Evolutionary conservation across 1,140 invertebrate genomes (phyloP).

Genomic region (Drosophila littoralis): DNA sequence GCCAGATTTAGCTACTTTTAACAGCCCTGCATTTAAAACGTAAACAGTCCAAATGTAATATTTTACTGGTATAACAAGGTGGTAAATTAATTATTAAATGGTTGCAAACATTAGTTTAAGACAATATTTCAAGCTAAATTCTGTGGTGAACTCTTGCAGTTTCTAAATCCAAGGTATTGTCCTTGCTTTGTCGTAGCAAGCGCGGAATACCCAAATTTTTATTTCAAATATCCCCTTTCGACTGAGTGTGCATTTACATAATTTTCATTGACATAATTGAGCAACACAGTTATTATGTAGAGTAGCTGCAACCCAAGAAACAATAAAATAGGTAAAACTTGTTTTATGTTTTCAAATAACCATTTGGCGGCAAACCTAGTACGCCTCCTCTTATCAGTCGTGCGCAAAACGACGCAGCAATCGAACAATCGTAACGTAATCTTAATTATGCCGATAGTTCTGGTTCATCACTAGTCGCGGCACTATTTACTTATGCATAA

Average conservation of each 20-base stretch:
- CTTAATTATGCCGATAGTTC: slow-evolving; percentile 12
- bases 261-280: too few relatives aligned
- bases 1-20: not conserved
- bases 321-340: not conserved
- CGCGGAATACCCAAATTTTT: too few relatives aligned
- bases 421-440: slow-evolving; percentile 16
- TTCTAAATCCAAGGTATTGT: not conserved
- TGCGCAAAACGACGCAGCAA: not conserved
- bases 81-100: too few relatives aligned
- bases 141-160: too few relatives aligned
- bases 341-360: not conserved
- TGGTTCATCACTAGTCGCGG: slow-evolving; percentile 10
- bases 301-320: too few relatives aligned
- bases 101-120: too few relatives aligned
- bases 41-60: not conserved
- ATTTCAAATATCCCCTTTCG: too few relatives aligned
- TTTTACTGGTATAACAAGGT: too few relatives aligned
- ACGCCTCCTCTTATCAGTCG: slow-evolving; percentile 5
- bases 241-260: too few relatives aligned
- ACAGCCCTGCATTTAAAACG: not conserved
- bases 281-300: too few relatives aligned
- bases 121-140: too few relatives aligned
- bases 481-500: slow-evolving; percentile 11
- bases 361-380: slow-evolving; percentile 13
- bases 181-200: too few relatives aligned